Base-by-base conservation (phyloP, 2,113 vertebrate species). In the Nothobranchius furzeri region DNA sequence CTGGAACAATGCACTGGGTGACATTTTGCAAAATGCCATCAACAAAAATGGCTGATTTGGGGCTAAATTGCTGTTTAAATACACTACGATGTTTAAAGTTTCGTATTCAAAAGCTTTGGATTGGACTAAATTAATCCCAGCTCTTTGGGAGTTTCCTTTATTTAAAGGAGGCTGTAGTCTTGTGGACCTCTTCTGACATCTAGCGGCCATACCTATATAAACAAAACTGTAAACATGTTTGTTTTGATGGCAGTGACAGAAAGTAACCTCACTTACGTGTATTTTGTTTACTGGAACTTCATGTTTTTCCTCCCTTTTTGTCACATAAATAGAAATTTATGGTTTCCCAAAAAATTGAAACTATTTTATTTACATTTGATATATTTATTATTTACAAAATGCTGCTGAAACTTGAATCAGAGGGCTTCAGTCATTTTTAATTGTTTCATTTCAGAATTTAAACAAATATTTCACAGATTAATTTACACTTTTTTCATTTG, bases 171-270 rank as follows among this genome's bases (percentile, higher is more conserved):
- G 37, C 37, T 65, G 30, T 17, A 57, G 8, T 59, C 60, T 30
- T 56, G 70, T 82, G 76, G 68, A 71, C 30, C 80, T 73, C 61
- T 88, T 73, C 47, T 86, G 90, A 87, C 90, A 87, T 82, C 91
- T 76, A 84, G 90, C 90, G 85, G 84, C 59, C 24, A 60, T 4
- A 37, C 25, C 40, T 57, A 35, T 60, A 63, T 30, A 30, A 13
- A 1, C 46, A 49, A 47, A 13, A 14, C 37, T 40, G 46, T 14
- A 47, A 47, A 47, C 46, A 14, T 14, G 46, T 47, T 47, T 47
- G 46, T 47, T 30, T 30, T 30, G 30, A 30, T 30, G 30, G 30
- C 46, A 14, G 43, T 49, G 47, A 7, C 47, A 17, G 15, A 17
- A 49, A 45, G 43, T 40, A 40, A 40, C 37, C 37, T 6, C 6